Evolutionary conservation across 2,888 invertebrate genomes (phyloP), one percentile per base, ranked within the genome.

Genomic region (Mythimna vitellina): DNA sequence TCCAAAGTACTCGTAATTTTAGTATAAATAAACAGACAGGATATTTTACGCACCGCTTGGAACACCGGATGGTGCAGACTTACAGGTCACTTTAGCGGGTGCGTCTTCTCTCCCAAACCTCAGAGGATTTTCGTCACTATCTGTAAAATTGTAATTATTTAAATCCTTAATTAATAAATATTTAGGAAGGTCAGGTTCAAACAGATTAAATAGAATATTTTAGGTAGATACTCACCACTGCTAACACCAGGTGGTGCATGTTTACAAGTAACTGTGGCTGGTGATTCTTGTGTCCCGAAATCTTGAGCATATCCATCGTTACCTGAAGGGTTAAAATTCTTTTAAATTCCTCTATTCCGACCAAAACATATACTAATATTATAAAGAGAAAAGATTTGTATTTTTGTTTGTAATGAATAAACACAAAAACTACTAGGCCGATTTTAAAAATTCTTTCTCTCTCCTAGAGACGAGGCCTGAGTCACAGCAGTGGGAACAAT

Each of bases 211-310:
- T n/a, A n/a, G n/a, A n/a, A n/a, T n/a, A n/a, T n/a, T n/a, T n/a
- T n/a, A n/a, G n/a, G n/a, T n/a, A n/a, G n/a, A n/a, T n/a, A 29
- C 35, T 65, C 14, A 65, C 65, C 65, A 17, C 25, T 65, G 4
- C 0, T 5, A 56, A 56, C 8, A 25, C 38, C 65, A 9, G 14
- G 14, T 1, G 57, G 65, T 9, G 65, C 65, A 14, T 4, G 14
- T 65, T 65, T 65, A 7, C 65, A 60, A 29, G 65, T 42, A 6
- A 32, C 61, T 25, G n/a, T 42, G 42, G 58, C 38, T n/a, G 65
- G 65, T 12, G 54, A 35, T 6, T 53, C 54, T 25, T 12, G 12
- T 25, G 25, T 25, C 14, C 57, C 65, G 0, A 65, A 65, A 0
- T 38, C 25, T 20, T 17, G 14, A n/a, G n/a, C 29, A 63, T 63